A percentile compares a stretch with the other conserved stretches of the same genome.
These are phyloP conservation scores for Rana temporaria DNA, from an alignment of 2,113 vertebrate species.

Conservation along the genomic window DNA sequence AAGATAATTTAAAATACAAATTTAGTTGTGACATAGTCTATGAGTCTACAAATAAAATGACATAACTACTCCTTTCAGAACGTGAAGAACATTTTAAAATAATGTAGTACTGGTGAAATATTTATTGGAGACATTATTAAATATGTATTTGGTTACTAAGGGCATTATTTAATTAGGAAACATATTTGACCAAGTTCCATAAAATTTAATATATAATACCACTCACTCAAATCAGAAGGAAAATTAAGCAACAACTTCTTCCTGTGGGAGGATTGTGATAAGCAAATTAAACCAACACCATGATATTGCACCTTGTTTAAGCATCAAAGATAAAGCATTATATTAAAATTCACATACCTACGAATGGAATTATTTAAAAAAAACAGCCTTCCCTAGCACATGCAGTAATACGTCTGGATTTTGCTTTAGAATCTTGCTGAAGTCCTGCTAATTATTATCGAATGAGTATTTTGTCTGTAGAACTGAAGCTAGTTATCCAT, in stretches of 20 bases:
- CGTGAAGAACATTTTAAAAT: too few species aligned
- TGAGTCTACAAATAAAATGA: too few species aligned
- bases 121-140: too few species aligned
- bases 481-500: neutral
- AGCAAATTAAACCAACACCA: conserved; percentile 60
- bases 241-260: neutral
- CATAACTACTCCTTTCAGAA: too few species aligned
- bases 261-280: neutral
- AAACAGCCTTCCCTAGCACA: conserved; percentile 56
- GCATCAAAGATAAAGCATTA: conserved; percentile 63
- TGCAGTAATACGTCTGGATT: conserved; percentile 50
- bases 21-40: too few species aligned
- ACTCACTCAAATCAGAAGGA: neutral
- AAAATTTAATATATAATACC: too few species aligned
- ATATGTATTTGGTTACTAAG: too few species aligned
- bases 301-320: conserved; percentile 65
- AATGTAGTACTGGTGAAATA: too few species aligned
- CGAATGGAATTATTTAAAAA: conserved; percentile 58
- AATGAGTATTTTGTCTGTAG: neutral
- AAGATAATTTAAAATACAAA: too few species aligned
- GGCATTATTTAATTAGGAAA: too few species aligned
- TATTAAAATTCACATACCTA: conserved; percentile 64
- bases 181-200: too few species aligned
- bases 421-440: conserved; percentile 57
- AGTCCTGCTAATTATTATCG: conserved; percentile 17